Conservation (phyloP, 2,797 vertebrate species). For the Crocodylus rhombifer region DNA sequence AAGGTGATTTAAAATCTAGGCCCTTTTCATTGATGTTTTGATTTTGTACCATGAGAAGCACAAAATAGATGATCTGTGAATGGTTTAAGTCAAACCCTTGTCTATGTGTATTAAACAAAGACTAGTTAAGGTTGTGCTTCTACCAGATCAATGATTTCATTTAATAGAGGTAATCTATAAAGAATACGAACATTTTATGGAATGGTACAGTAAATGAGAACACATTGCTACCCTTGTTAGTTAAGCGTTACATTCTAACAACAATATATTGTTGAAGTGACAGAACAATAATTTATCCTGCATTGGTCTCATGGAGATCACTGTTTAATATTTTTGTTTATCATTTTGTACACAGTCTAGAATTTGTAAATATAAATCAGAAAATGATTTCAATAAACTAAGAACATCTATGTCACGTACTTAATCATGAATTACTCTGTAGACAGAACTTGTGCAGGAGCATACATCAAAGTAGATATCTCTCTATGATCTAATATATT, state of each 20-base stretch:
- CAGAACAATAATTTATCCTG: constrained; percentile 57
- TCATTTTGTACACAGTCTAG: constrained; percentile 55
- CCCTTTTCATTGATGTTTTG: constrained; percentile 14
- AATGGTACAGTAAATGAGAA: constrained; percentile 42
- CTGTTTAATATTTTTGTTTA: constrained; percentile 64
- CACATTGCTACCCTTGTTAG: constrained; percentile 36
- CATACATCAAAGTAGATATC: constrained; percentile 64
- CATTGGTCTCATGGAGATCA: constrained; percentile 22
- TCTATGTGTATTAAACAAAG: constrained; percentile 58
- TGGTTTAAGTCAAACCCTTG: constrained; percentile 67
- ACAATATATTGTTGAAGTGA: constrained; percentile 52
- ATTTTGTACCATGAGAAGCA: neutral
- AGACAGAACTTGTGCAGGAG: constrained; percentile 60
- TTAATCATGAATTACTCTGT: constrained; percentile 46
- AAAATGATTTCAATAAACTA: constrained; percentile 50
- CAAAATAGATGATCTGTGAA: constrained; percentile 18
- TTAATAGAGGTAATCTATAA: constrained; percentile 58
- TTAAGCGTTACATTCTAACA: constrained; percentile 57
- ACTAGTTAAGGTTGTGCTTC: constrained; percentile 64
- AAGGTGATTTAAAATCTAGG: neutral
- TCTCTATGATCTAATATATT: constrained; percentile 68
- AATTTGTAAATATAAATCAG: constrained; percentile 66
- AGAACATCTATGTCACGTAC: constrained; percentile 17
- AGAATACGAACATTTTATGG: constrained; percentile 45
- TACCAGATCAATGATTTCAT: constrained; percentile 67